These are phyloP conservation scores for Candoia aspera DNA, from an alignment of 2,113 vertebrate genomes.

Conservation along the genomic window DNA sequence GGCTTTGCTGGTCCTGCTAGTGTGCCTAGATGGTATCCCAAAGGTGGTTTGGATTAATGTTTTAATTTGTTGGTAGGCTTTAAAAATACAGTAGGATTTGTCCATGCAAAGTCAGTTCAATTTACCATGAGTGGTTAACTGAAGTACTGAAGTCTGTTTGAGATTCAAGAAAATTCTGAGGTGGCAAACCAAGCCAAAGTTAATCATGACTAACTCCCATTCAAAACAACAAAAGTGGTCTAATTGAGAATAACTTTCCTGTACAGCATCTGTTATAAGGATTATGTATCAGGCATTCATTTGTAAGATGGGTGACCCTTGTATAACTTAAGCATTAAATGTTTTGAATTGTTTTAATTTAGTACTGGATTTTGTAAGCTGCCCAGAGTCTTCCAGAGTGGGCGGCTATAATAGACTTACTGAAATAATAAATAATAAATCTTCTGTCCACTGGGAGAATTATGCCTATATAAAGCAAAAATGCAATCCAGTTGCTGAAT, in stretches of 20 bases:
- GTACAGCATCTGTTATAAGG: neutral
- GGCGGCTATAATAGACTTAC: neutral
- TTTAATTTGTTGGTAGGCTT: neutral
- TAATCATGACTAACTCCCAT: neutral
- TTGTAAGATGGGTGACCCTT: neutral
- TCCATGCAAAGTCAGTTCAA: neutral
- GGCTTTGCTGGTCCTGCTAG: neutral
- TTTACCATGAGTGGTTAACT: neutral
- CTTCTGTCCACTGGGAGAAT: neutral
- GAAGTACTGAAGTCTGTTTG: neutral
- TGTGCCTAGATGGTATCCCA: neutral
- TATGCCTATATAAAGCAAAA: neutral
- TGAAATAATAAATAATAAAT: neutral
- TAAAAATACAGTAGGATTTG: neutral
- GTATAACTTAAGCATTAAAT: neutral
- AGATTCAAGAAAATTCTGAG: neutral
- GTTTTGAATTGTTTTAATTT: neutral
- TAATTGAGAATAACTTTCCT: neutral
- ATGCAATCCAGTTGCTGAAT: neutral
- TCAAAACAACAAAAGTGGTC: neutral
- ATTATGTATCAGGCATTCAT: neutral
- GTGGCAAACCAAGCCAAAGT: neutral
- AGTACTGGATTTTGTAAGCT: neutral
- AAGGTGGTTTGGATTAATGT: neutral
- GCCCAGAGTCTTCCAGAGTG: neutral